A percentile compares a stretch with the other conserved stretches of the same genome.
Conservation (phyloP, 30 jellyfish, hydroid and myxozoan genomes). For the Rhopilema esculentum region DNA sequence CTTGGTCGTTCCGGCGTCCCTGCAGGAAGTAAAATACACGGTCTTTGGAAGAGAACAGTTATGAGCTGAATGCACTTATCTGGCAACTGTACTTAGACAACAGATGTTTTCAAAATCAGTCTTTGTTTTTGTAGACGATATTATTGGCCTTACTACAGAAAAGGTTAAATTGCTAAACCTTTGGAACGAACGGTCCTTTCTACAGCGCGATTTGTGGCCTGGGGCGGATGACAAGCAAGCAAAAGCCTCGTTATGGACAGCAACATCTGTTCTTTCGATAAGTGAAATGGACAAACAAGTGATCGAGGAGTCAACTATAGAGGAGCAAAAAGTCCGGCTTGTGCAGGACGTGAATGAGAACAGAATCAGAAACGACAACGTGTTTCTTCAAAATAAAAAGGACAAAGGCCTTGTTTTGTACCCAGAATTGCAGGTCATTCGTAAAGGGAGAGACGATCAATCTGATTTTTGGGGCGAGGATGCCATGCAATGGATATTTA, state of each 20-base stretch:
- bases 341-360: conserved; percentile 21
- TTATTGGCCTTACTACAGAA: conserved; percentile 57
- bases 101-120: too few species aligned
- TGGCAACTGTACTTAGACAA: too few species aligned
- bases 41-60: too few species aligned
- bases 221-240: conserved; percentile 67
- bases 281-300: conserved; percentile 5
- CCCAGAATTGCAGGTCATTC: conserved; percentile 63
- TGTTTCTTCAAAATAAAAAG: conserved; percentile 64
- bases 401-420: conserved; percentile 64
- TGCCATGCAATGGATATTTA: conserved; percentile 68
- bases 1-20: too few species aligned
- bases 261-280: conserved; percentile 5
- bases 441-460: conserved; percentile 59
- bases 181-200: conserved; percentile 67
- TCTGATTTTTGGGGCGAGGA: conserved; percentile 56
- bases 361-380: conserved; percentile 36
- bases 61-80: too few species aligned
- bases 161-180: conserved; percentile 45
- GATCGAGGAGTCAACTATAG: conserved; percentile 29
- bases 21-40: too few species aligned
- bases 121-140: too few species aligned
- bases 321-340: conserved; percentile 34
- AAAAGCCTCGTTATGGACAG: conserved; percentile 66
- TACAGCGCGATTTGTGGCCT: conserved; percentile 71